Base-by-base conservation (phyloP, 2,797 vertebrate genomes). In the Brotula barbata region DNA sequence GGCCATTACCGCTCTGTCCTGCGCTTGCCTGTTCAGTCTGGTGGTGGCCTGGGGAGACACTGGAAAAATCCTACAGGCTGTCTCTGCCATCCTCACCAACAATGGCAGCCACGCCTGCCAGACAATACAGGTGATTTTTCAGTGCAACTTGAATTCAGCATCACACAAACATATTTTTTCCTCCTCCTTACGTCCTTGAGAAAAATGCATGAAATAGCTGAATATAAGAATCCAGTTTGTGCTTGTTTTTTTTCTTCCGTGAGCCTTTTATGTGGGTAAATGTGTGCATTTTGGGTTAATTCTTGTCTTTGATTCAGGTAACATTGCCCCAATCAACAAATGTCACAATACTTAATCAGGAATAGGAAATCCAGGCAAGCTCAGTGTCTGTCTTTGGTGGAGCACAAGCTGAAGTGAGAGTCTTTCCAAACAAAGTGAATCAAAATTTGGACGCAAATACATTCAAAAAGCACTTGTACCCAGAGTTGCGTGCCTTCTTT, bases 41-140 rank as follows among this genome's bases (percentile, higher is more conserved):
- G 97, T 99, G 45, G 97, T 98, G 70, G 91, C 97, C 13, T 99
- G 97, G 97, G 97, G 97, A 68, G 97, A 99, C 89, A 98, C 97
- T 0, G 97, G 97, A 83, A 95, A 95, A 85, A 98, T 92, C 0
- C 89, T 99, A 72, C 97, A 98, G 90, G 96, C 97, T 13, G 95
- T 98, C 57, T 99, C 97, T 33, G 95, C 97, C 76, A 99, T 99
- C 76, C 95, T 99, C 79, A 98, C 96, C 82, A 99, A 98, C 83
- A 99, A 99, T 23, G 97, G 97, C 87, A 99, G 96, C 88, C 96
- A 98, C 44, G 96, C 97, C 79, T 99, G 96, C 90, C 97, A 99
- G 85, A 95, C 94, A 44, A 99, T 99, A 88, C 94, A 95, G 94
- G 94, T 96, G 87, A 76, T 64, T 64, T 4, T 28, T 28, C 25